Percentiles rank a stretch among this genome's conserved stretches.
phyloP scores from a whole-genome alignment of 2,113 vertebrate species.

The Stomatorhinus ivindoensis region DNA sequence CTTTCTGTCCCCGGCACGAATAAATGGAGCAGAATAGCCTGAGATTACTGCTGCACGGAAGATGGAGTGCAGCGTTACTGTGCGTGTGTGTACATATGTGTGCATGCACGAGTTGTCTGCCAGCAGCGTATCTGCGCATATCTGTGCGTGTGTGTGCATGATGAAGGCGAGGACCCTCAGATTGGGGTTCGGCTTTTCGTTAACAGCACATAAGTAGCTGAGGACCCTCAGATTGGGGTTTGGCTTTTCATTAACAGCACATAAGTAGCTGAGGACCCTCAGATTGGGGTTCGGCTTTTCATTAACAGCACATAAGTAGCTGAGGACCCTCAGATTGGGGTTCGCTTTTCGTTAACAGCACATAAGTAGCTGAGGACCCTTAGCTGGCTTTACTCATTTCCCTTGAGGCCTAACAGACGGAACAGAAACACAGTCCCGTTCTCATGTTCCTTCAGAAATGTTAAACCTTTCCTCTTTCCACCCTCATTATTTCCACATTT shows the following conservation, averaged over 20 bases:
- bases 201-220: neutral
- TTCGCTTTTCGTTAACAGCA: neutral
- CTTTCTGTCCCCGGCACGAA: constrained; percentile 21
- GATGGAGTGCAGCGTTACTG: neutral
- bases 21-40: constrained; percentile 21
- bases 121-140: neutral
- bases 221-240: neutral
- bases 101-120: constrained; percentile 5
- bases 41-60: constrained; percentile 11
- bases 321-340: neutral
- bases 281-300: neutral
- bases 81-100: neutral
- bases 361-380: neutral
- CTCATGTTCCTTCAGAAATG: neutral
- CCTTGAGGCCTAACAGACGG: neutral
- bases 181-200: neutral
- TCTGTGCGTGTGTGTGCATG: neutral
- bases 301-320: neutral
- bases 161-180: neutral
- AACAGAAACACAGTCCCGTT: neutral
- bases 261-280: neutral
- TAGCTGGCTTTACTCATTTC: neutral
- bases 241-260: neutral
- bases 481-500: neutral
- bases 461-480: neutral